A percentile compares a stretch with the other conserved stretches of the same genome.
Evolutionary conservation across 1,140 invertebrate species (phyloP).

Genomic region (Antheraea pernyi): DNA sequence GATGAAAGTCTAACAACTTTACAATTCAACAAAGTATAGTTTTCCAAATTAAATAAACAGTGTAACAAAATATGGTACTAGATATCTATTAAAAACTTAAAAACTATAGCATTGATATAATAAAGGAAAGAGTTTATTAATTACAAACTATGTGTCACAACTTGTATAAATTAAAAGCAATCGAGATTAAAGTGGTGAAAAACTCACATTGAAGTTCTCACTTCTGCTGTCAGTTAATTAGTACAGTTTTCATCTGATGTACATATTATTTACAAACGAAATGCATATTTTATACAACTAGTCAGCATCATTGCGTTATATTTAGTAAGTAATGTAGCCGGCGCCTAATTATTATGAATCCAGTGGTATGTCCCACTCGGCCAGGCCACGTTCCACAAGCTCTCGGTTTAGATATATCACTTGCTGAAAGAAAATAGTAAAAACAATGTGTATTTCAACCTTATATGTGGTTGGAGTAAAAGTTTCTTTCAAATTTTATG

Average conservation of each 20-base stretch:
- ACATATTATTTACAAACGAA: conserved; percentile 38
- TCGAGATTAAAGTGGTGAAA: conserved; percentile 37
- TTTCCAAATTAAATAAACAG: neutral
- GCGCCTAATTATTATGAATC: conserved; percentile 56
- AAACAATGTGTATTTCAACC: neutral
- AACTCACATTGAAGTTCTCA: conserved; percentile 39
- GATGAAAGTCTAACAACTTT: neutral
- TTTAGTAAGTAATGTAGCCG: neutral
- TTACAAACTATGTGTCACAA: conserved; percentile 47
- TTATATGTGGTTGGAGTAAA: too few relatives aligned
- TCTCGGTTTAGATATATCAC: conserved; percentile 85
- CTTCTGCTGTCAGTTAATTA: neutral
- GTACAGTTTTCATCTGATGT: conserved; percentile 24
- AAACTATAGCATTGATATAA: conserved; percentile 3
- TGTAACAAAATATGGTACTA: neutral
- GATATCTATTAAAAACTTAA: neutral
- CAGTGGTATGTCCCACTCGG: conserved; percentile 80
- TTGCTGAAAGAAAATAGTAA: conserved; percentile 75
- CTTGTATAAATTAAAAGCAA: conserved; percentile 39
- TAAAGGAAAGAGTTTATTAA: conserved; percentile 39
- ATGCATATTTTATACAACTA: conserved; percentile 54
- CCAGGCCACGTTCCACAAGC: conserved; percentile 83
- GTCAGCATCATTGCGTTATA: conserved; percentile 26
- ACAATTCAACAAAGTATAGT: neutral
- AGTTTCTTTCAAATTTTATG: too few relatives aligned